A percentile compares a stretch with the other conserved stretches of the same genome.
phyloP scores from a whole-genome alignment of 2,888 invertebrate species.

The Morpho achilles region DNA sequence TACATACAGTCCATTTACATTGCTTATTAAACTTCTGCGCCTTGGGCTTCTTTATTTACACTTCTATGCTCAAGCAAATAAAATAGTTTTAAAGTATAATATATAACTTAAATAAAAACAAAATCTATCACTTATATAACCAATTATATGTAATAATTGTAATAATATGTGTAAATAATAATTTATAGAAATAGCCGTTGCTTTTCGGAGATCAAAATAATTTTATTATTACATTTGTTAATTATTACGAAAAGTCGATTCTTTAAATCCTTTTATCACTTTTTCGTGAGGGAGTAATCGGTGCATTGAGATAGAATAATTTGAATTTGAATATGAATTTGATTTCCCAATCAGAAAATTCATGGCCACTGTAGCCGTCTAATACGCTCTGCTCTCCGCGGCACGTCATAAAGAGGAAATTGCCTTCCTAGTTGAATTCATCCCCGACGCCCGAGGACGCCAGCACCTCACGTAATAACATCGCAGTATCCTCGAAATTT shows the following conservation, averaged over 20 bases:
- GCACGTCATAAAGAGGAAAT: slow-evolving; percentile 69
- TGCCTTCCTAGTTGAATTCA: slow-evolving; percentile 74
- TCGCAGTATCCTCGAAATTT: slow-evolving; percentile 58
- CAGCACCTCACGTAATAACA: slow-evolving; percentile 55
- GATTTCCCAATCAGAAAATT: slow-evolving; percentile 24
- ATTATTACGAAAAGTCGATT: neutral
- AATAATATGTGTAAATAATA: too few relatives aligned
- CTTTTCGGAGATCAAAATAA: too few relatives aligned
- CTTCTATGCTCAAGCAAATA: too few relatives aligned
- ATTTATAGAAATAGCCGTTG: too few relatives aligned
- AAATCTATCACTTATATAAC: too few relatives aligned
- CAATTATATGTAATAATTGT: too few relatives aligned
- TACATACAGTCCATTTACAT: too few relatives aligned
- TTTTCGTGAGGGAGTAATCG: slow-evolving; percentile 5
- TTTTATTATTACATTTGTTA: too few relatives aligned
- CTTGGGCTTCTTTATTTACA: too few relatives aligned
- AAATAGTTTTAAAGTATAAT: too few relatives aligned
- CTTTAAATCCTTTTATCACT: neutral
- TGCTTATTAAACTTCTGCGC: too few relatives aligned
- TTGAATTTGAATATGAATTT: neutral
- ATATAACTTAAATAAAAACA: too few relatives aligned
- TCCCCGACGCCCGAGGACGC: slow-evolving; percentile 41
- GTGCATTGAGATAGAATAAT: neutral
- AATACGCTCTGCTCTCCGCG: slow-evolving; percentile 49
- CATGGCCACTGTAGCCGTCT: slow-evolving; percentile 40